These are phyloP conservation scores for Neostethus bicornis DNA, from an alignment of 2,797 vertebrate genomes.

Conservation along the genomic window DNA sequence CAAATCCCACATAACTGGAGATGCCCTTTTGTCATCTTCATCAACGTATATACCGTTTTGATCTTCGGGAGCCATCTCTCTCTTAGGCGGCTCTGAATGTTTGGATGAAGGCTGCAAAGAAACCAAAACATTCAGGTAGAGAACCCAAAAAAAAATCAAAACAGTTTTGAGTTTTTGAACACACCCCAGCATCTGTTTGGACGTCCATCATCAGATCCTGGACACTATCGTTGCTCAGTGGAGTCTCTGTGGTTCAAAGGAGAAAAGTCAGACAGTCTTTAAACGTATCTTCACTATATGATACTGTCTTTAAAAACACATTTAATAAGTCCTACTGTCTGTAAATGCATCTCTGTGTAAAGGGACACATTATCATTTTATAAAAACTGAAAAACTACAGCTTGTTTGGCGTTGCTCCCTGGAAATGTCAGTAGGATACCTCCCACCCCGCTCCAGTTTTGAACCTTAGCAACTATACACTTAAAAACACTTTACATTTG, in stretches of 20 bases:
- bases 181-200: conserved; percentile 45
- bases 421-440: too few relatives aligned
- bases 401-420: too few relatives aligned
- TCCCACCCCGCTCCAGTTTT: too few relatives aligned
- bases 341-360: too few relatives aligned
- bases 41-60: too few relatives aligned
- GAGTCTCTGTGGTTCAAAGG: conserved; percentile 66
- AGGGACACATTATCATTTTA: too few relatives aligned
- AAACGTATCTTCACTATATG: too few relatives aligned
- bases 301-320: too few relatives aligned
- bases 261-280: not conserved
- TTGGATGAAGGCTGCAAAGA: conserved; percentile 2
- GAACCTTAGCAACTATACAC: too few relatives aligned
- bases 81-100: conserved; percentile 19
- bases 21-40: conserved; percentile 6
- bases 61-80: conserved; percentile 11
- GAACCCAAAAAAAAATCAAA: not conserved
- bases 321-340: too few relatives aligned
- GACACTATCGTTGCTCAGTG: conserved; percentile 60
- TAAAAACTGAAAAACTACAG: too few relatives aligned
- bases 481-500: too few relatives aligned
- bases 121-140: not conserved
- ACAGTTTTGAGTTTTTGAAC: not conserved
- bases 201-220: conserved; percentile 52
- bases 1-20: conserved; percentile 26